These are phyloP conservation scores for Rotaria macrura DNA, from an alignment of 2,888 invertebrate species.

Conservation along the genomic window DNA sequence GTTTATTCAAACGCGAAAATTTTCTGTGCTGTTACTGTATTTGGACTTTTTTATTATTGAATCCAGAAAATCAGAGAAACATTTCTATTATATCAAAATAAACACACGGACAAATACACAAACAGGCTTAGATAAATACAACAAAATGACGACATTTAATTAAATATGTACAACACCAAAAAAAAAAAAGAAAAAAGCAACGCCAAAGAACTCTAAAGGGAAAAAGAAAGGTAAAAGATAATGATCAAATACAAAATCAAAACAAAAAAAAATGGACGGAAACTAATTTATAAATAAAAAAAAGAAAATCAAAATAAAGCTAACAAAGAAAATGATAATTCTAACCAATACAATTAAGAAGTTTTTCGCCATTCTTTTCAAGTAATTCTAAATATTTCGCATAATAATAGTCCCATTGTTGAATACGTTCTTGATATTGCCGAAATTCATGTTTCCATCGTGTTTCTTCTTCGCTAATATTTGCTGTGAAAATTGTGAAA, in stretches of 20 bases:
- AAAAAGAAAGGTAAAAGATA: background rate
- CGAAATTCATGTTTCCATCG: constrained; percentile 13
- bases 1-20: background rate
- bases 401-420: constrained; percentile 21
- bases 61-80: background rate
- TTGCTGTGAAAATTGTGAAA: too few species aligned
- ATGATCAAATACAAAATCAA: too few species aligned
- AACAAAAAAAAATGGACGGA: background rate
- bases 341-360: background rate
- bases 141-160: background rate
- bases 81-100: constrained; percentile 6
- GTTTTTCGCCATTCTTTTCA: background rate
- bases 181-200: background rate
- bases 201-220: background rate
- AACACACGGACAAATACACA: background rate
- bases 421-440: background rate
- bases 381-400: background rate
- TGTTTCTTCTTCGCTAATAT: background rate
- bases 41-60: constrained; percentile 10
- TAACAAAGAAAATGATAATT: background rate
- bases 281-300: background rate
- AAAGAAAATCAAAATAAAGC: background rate
- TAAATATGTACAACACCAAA: background rate
- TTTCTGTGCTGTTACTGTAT: constrained; percentile 10
- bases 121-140: background rate